These are phyloP conservation scores for Charadrius vociferus DNA, from an alignment of 2,113 vertebrate species.

Conservation along the genomic window DNA sequence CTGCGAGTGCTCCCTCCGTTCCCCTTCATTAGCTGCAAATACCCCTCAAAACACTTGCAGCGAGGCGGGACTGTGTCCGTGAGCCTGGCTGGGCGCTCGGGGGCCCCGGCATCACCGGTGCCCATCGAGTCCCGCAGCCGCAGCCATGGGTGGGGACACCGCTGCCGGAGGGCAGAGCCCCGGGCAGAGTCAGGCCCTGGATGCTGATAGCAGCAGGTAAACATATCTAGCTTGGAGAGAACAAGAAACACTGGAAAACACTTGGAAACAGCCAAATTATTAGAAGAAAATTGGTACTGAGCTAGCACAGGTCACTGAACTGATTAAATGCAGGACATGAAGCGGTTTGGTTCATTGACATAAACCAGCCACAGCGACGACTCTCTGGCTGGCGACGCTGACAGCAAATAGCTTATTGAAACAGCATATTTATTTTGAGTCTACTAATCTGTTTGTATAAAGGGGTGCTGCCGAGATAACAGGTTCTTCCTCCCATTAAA, in stretches of 20 bases:
- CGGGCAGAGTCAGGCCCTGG: background rate
- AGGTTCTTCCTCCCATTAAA: background rate
- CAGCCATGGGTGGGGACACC: background rate
- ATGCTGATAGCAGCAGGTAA: background rate
- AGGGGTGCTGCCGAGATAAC: background rate
- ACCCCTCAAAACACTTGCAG: background rate
- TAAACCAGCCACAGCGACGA: background rate
- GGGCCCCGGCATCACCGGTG: background rate
- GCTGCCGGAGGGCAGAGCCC: background rate
- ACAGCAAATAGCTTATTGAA: background rate
- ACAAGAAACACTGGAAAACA: background rate
- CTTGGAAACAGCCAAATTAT: background rate
- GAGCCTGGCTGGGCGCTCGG: background rate
- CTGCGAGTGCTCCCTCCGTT: background rate
- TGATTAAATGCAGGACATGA: background rate
- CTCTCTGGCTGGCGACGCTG: background rate
- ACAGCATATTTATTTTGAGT: background rate
- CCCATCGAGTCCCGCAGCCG: accelerated
- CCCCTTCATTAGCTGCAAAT: background rate
- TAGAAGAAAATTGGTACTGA: background rate
- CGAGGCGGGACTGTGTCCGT: background rate
- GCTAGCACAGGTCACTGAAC: background rate
- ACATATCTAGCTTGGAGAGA: accelerated
- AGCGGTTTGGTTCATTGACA: background rate
- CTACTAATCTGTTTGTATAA: background rate